phyloP scores from a whole-genome alignment of 2,888 invertebrate genomes.

The Ashinkailepas kermadecensis region DNA sequence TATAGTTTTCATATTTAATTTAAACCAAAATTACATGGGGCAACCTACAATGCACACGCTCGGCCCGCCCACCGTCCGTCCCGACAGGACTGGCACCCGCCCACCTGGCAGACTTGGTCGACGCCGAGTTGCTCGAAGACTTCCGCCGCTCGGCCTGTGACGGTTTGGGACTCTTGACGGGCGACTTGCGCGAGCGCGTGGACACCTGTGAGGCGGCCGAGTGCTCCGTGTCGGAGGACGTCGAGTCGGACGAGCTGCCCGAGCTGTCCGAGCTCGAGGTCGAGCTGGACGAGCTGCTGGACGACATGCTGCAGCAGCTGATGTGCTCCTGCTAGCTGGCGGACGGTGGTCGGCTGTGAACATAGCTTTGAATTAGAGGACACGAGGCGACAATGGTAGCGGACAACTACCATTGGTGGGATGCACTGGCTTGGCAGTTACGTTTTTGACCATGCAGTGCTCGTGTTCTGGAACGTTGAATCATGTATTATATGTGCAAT shows the following conservation, averaged over 20 bases:
- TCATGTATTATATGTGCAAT: background rate
- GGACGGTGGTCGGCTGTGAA: too few species aligned
- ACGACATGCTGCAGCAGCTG: background rate
- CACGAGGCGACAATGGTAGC: too few species aligned
- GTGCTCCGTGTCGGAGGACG: slow-evolving; percentile 6
- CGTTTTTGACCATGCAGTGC: too few species aligned
- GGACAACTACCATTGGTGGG: too few species aligned
- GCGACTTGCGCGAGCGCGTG: background rate
- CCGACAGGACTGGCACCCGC: background rate
- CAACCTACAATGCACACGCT: too few species aligned
- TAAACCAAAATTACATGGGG: too few species aligned
- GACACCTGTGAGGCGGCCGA: background rate
- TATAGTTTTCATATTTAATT: too few species aligned
- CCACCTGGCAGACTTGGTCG: background rate
- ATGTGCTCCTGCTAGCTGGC: too few species aligned
- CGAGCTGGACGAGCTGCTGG: slow-evolving; percentile 16
- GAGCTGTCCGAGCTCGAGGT: slow-evolving; percentile 15
- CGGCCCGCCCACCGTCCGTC: background rate
- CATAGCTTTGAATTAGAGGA: too few species aligned
- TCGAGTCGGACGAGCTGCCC: slow-evolving; percentile 5
- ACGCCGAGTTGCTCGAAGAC: background rate
- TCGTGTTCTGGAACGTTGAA: too few species aligned
- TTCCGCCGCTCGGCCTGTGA: background rate
- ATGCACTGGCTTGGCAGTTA: too few species aligned
- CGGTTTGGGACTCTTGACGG: background rate